Conservation (phyloP, 2,888 invertebrate species). For the Melitaea athalia region DNA sequence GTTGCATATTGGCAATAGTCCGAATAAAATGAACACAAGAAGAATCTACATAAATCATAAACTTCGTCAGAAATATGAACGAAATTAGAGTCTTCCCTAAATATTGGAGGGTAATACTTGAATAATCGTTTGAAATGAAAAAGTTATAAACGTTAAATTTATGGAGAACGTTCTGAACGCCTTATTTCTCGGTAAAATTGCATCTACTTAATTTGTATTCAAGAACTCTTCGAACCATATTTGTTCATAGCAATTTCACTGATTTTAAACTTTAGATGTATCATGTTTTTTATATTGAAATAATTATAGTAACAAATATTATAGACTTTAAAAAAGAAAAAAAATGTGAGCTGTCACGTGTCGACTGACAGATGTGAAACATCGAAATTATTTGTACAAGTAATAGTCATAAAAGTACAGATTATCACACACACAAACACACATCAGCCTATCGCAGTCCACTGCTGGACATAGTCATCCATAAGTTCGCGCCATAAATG, state of each 20-base stretch:
- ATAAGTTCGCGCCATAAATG: too few relatives aligned
- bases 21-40: too few relatives aligned
- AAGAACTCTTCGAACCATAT: not conserved
- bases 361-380: too few relatives aligned
- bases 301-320: not conserved
- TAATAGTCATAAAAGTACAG: too few relatives aligned
- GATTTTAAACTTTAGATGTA: not conserved
- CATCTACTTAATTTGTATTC: slow-evolving; percentile 5
- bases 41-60: slow-evolving; percentile 15
- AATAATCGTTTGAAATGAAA: not conserved
- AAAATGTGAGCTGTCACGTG: not conserved
- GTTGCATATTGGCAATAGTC: too few relatives aligned
- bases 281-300: not conserved
- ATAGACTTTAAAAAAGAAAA: not conserved
- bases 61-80: slow-evolving; percentile 26
- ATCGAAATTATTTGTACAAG: too few relatives aligned
- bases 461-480: too few relatives aligned
- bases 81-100: not conserved
- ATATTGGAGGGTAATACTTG: not conserved
- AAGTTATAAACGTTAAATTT: not conserved
- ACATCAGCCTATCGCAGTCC: too few relatives aligned
- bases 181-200: not conserved
- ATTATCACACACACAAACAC: too few relatives aligned
- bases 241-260: not conserved
- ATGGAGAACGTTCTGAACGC: not conserved